Percentiles rank a stretch among this genome's conserved stretches.
Conservation (phyloP, 2,113 vertebrate genomes). For the Tor tambroides region DNA sequence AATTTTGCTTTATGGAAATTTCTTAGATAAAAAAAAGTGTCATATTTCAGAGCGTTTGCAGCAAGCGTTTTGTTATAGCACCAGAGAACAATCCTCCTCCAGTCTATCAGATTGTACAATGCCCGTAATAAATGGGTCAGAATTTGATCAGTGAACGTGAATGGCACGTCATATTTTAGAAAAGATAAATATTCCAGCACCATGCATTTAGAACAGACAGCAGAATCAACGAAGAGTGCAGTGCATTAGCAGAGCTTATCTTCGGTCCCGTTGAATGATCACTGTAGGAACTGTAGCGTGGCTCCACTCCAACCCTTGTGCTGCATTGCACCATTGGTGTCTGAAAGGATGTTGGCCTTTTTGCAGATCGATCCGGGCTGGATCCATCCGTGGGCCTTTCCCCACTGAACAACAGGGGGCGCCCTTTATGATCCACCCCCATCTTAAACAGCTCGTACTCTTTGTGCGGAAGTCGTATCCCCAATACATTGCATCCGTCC, state of each 20-base stretch:
- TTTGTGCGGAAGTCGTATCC: constrained; percentile 86
- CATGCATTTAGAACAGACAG: constrained; percentile 61
- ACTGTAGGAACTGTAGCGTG: constrained; percentile 51
- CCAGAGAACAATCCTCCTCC: neutral
- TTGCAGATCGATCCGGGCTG: constrained; percentile 79
- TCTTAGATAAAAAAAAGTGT: constrained; percentile 6
- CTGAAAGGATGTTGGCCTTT: constrained; percentile 88
- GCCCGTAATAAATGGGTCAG: neutral
- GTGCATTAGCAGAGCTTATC: constrained; percentile 34
- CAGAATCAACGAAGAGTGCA: constrained; percentile 53
- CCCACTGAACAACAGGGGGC: constrained; percentile 82
- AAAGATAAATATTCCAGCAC: constrained; percentile 40
- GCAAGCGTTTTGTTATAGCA: neutral
- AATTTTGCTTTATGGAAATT: neutral
- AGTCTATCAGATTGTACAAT: neutral
- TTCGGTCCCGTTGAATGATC: neutral
- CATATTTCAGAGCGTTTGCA: constrained; percentile 20
- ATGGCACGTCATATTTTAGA: neutral
- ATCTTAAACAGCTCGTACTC: constrained; percentile 89
- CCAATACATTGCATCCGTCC: constrained; percentile 81
- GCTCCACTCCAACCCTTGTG: neutral
- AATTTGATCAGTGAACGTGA: neutral
- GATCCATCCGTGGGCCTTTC: constrained; percentile 88
- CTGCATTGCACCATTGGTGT: constrained; percentile 83
- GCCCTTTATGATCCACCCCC: constrained; percentile 77